Base-by-base conservation (phyloP, 2,113 vertebrate species). In the Corapipo altera region DNA sequence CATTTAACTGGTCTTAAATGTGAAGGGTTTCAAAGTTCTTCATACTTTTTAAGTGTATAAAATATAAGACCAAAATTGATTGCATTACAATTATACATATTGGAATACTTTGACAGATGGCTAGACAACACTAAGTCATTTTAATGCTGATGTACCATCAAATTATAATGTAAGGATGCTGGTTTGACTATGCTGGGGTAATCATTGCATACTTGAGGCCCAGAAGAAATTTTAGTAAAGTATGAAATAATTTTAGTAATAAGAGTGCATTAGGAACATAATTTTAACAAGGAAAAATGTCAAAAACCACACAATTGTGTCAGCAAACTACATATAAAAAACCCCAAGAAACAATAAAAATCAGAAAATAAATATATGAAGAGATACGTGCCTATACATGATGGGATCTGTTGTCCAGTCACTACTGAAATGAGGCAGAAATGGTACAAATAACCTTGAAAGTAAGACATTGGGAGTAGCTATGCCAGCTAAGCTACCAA, bases 1-100 rank as follows among this genome's bases (percentile, higher is more conserved):
- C 64, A 69, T 65, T 54, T 55, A 80, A 94, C 46, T 48, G 41
- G 35, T 65, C 49, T 91, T n/a, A 21, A 91, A 80, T 51, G 54
- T 2, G 5, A 83, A 91, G 18, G 39, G 30, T 80, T 95, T 83
- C 54, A 94, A 85, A 88, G 70, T 78, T 81, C 48, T 74, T 35
- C 8, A 3, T 44, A 62, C 7, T 83, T 91, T 74, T 71, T 41
- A 83, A 67, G 49, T 51, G 49, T 43, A 33, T 57, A 55, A 83
- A 91, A 91, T 43, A 79, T 12, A 88, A 82, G 88, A 6, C 0
- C 32, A 70, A 35, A 58, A 30, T 39, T 17, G 23, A 9, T 55
- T 69, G 70, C 12, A 35, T 52, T n/a, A 48, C 39, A 69, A 80
- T 28, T 64, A 41, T 30, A 28, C 30, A 28, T 41, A 64, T 20